phyloP scores from a whole-genome alignment of 2,888 invertebrate genomes.

The Calliopum simillimum region DNA sequence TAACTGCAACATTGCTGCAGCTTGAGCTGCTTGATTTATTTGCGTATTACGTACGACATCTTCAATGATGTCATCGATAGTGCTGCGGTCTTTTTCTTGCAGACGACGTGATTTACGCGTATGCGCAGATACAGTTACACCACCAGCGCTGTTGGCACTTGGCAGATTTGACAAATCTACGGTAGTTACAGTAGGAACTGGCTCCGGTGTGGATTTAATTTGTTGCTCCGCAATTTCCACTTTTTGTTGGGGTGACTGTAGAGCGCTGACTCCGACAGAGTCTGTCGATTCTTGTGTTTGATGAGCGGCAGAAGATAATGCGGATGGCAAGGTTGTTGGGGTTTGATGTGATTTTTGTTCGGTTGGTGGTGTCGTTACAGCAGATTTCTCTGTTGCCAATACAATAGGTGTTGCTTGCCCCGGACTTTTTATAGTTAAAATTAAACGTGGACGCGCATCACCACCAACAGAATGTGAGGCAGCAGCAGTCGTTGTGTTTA shows the following conservation, averaged over 20 bases:
- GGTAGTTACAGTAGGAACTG: neutral
- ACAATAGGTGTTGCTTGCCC: constrained; percentile 50
- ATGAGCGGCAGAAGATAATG: neutral
- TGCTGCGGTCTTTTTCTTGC: constrained; percentile 82
- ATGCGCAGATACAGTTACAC: constrained; percentile 64
- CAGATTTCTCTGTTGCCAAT: constrained; percentile 54
- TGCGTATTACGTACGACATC: constrained; percentile 82
- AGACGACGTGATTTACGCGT: constrained; percentile 85
- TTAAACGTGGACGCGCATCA: constrained; percentile 75
- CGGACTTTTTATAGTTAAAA: constrained; percentile 84
- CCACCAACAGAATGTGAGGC: constrained; percentile 41
- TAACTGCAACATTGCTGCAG: constrained; percentile 38
- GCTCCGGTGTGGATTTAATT: constrained; percentile 16
- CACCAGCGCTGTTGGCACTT: constrained; percentile 44
- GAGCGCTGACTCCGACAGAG: neutral
- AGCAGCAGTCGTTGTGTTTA: neutral
- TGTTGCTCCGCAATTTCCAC: constrained; percentile 17
- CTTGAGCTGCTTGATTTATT: constrained; percentile 55
- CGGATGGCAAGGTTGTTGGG: neutral
- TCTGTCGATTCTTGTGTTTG: neutral
- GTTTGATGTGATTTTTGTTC: neutral
- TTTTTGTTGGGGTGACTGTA: constrained; percentile 46
- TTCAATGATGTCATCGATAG: constrained; percentile 90
- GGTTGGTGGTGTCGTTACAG: constrained; percentile 68
- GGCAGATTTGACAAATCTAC: constrained; percentile 32